These are phyloP conservation scores for Oxyruncus cristatus DNA, from an alignment of 2,113 vertebrate genomes.

Conservation along the genomic window DNA sequence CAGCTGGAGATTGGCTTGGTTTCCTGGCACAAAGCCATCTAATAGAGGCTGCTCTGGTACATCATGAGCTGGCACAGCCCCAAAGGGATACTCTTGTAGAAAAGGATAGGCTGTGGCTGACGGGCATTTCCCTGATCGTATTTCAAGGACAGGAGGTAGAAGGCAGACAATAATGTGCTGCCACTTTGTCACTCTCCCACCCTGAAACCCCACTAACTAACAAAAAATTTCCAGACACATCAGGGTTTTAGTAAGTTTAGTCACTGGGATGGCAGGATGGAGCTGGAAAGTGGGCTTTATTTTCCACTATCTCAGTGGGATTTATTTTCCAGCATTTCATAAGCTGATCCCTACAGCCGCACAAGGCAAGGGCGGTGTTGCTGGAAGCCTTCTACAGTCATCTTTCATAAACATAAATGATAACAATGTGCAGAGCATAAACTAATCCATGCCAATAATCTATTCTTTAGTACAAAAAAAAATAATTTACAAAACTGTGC, in stretches of 20 bases:
- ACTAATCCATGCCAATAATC: neutral
- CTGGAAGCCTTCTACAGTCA: neutral
- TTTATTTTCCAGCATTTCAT: neutral
- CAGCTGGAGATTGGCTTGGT: neutral
- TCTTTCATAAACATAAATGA: neutral
- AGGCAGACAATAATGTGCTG: neutral
- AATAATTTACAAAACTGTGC: neutral
- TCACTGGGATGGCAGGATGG: neutral
- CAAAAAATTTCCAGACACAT: neutral
- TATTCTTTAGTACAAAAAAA: neutral
- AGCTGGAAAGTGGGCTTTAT: neutral
- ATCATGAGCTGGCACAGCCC: neutral
- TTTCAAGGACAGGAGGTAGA: neutral
- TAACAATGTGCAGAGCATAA: neutral
- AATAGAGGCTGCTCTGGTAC: neutral
- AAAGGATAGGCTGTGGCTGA: neutral
- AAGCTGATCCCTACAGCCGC: neutral
- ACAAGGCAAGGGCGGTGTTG: neutral
- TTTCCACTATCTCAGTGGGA: too few species aligned
- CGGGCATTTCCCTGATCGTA: neutral
- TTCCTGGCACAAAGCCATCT: neutral
- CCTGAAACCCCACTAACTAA: neutral
- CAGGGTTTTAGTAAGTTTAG: neutral
- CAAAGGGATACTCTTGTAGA: neutral
- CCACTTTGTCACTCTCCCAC: neutral